Evolutionary conservation across 1,140 invertebrate species (phyloP), one percentile per base, ranked within the genome.

Genomic region (Hormaphis cornu): DNA sequence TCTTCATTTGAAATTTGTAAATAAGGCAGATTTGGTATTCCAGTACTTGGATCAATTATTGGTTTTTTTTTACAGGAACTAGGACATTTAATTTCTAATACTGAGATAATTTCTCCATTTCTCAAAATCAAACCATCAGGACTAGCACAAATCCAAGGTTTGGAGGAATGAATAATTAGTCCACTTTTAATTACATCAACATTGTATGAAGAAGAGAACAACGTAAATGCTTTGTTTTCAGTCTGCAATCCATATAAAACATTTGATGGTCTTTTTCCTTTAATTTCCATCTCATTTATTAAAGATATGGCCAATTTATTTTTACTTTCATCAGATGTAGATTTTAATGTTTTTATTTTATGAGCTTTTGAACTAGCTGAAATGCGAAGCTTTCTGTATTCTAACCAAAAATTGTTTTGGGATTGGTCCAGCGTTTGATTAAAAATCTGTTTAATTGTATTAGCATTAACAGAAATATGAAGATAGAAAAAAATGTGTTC

Each of bases 271-370:
- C 50, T 26, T 52, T 52, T 52, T n/a, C 50, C 50, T 52, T 52
- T 52, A 10, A 52, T 52, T 52, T 24, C 22, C 14, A 8, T 26
- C 5, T 50, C 14, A 50, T 26, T 24, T 50, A 50, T 50, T 26
- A 26, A 50, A 26, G 48, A 50, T 7, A 50, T 12, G 3, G 48
- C 48, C 16, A 50, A 50, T 50, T 50, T 50, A 50, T 50, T 50
- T 50, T 50, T 50, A 50, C 22, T 50, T 26, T 50, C 5, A 3
- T 50, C 48, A 26, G 22, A 50, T 26, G 4, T 26, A 14, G 22
- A 12, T 26, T 50, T 26, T 50, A 50, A 50, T 50, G 48, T 50
- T 50, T 50, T 50, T 50, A 50, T 50, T 50, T 50, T 50, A 50
- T 50, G 48, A 26, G 48, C 48, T 50, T 50, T 50, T 26, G 6